A percentile compares a stretch with the other conserved stretches of the same genome.
These are phyloP conservation scores for Enoplosus armatus DNA, from an alignment of 2,797 vertebrate species.

Conservation along the genomic window DNA sequence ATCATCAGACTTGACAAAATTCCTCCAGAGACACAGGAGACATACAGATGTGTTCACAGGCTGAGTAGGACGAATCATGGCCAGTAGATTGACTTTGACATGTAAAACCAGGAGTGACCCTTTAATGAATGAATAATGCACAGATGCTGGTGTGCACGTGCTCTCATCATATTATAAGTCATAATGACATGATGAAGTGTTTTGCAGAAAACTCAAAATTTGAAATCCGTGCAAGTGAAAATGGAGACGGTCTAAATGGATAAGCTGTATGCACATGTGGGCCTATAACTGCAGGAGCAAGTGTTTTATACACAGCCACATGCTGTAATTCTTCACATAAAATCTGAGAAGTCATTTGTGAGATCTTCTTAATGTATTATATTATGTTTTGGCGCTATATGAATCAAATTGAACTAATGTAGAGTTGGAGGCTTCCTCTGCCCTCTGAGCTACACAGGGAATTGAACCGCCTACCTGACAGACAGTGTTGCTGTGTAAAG, in stretches of 20 bases:
- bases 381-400: too few relatives aligned
- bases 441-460: background rate
- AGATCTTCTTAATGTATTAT: too few relatives aligned
- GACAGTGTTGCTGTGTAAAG: background rate
- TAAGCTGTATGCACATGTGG: too few relatives aligned
- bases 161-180: background rate
- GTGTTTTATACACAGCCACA: background rate
- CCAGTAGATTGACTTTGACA: background rate
- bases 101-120: background rate
- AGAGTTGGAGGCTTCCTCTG: background rate
- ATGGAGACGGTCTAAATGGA: too few relatives aligned
- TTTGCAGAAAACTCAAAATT: too few relatives aligned
- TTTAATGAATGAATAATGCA: background rate
- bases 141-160: background rate
- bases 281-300: too few relatives aligned
- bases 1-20: background rate
- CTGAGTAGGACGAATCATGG: too few relatives aligned
- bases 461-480: background rate
- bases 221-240: too few relatives aligned
- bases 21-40: background rate
- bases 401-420: too few relatives aligned
- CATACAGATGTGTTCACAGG: background rate
- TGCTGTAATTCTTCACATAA: background rate
- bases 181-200: too few relatives aligned
- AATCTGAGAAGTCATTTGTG: background rate